Percentiles rank a stretch among this genome's conserved stretches.
phyloP scores from a whole-genome alignment of 1,140 invertebrate species.

The Asbolus verrucosus region DNA sequence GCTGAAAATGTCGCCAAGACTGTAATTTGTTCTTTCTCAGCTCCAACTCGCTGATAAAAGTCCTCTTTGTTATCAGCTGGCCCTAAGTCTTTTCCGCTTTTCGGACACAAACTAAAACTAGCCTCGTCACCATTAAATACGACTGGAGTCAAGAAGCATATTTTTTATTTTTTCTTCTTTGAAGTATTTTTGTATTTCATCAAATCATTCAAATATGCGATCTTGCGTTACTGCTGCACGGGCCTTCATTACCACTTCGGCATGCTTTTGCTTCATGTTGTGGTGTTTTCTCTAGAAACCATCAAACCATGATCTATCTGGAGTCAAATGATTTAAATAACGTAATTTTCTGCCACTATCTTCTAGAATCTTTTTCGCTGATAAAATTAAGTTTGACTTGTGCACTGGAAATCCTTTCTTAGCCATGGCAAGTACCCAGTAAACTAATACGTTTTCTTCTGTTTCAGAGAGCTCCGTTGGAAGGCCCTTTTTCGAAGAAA shows the following conservation, averaged over 20 bases:
- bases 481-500: neutral
- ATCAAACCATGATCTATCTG: constrained; percentile 32
- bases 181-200: constrained; percentile 15
- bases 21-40: constrained; percentile 28
- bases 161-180: constrained; percentile 23
- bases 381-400: neutral
- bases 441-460: constrained; percentile 31
- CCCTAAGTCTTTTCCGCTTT: constrained; percentile 17
- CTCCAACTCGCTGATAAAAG: constrained; percentile 16
- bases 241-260: constrained; percentile 24
- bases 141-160: constrained; percentile 7
- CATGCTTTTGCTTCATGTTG: constrained; percentile 29
- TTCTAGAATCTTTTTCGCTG: constrained; percentile 2
- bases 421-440: constrained; percentile 29
- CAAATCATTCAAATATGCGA: constrained; percentile 16
- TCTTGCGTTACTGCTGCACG: constrained; percentile 38
- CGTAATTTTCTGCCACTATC: neutral
- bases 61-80: constrained; percentile 1
- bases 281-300: constrained; percentile 25
- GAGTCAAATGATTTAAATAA: constrained; percentile 1
- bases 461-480: constrained; percentile 36
- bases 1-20: constrained; percentile 47
- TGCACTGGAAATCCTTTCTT: constrained; percentile 40
- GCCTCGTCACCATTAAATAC: constrained; percentile 42
- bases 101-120: constrained; percentile 16